Conservation (phyloP, 64 coral and sea anemone genomes). For the Porites australiensis region DNA sequence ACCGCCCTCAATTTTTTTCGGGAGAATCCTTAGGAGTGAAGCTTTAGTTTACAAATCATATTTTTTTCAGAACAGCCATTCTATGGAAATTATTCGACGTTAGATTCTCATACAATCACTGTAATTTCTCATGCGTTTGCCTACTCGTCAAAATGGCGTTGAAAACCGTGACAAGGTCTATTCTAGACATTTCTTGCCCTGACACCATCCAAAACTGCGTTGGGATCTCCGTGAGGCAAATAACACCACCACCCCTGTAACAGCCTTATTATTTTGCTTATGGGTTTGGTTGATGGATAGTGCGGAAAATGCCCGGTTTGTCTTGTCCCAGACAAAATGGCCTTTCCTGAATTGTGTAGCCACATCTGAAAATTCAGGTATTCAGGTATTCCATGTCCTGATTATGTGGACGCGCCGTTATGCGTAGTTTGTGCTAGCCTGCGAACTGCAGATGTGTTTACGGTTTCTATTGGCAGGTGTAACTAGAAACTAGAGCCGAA, state of each 20-base stretch:
- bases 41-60: no score
- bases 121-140: no score
- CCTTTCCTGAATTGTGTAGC: conserved; percentile 14
- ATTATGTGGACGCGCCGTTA: conserved; percentile 21
- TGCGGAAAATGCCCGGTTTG: not conserved
- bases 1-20: no score
- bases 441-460: no score
- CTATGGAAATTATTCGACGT: no score
- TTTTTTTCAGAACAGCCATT: no score
- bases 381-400: conserved; percentile 29
- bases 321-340: conserved; percentile 37
- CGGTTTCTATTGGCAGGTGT: no score
- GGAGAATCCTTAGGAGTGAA: no score
- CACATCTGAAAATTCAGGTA: not conserved
- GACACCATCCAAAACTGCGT: conserved; percentile 23
- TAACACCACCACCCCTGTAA: not conserved
- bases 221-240: not conserved
- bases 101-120: no score
- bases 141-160: no score
- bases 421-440: not conserved
- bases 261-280: not conserved
- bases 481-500: no score
- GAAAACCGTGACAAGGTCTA: conserved; percentile 4
- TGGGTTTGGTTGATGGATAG: not conserved
- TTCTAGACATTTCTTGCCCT: not conserved